Evolutionary conservation across 1,140 invertebrate species (phyloP).

Genomic region (Trichogramma pretiosum): DNA sequence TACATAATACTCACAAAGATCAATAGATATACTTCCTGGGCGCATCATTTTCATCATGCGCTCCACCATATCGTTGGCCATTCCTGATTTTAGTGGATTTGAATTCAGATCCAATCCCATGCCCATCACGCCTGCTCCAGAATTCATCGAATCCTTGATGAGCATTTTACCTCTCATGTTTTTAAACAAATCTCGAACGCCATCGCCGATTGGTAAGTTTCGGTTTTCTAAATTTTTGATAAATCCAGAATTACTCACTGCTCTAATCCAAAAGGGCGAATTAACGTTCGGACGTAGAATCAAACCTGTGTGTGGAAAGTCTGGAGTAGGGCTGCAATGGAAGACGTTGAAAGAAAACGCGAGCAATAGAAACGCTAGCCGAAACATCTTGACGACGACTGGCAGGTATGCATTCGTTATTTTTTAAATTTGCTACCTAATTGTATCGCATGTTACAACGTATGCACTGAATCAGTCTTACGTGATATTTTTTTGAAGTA

Average conservation of each 20-base stretch:
- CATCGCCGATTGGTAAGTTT: too few relatives aligned
- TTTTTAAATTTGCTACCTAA: background rate
- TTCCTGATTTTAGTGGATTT: background rate
- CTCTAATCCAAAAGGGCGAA: too few relatives aligned
- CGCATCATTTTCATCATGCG: too few relatives aligned
- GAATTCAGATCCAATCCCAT: background rate
- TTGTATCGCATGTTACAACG: slow-evolving; percentile 8
- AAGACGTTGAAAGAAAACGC: background rate
- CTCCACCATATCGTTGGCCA: too few relatives aligned
- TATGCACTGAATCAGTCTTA: too few relatives aligned
- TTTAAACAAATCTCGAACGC: slow-evolving; percentile 26
- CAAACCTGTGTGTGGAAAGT: too few relatives aligned
- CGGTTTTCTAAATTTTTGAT: background rate
- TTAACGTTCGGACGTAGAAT: too few relatives aligned
- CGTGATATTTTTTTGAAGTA: too few relatives aligned
- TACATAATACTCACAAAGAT: slow-evolving; percentile 29
- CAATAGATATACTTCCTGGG: slow-evolving; percentile 19
- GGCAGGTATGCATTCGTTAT: slow-evolving; percentile 8
- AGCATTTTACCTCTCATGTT: slow-evolving; percentile 22
- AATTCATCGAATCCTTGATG: slow-evolving; percentile 5
- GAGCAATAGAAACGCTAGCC: background rate
- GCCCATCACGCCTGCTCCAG: too few relatives aligned
- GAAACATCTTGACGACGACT: background rate
- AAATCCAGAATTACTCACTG: background rate
- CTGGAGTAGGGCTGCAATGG: background rate